Conservation (phyloP, 2,888 invertebrate genomes). For the Tricholauxania praeusta region DNA sequence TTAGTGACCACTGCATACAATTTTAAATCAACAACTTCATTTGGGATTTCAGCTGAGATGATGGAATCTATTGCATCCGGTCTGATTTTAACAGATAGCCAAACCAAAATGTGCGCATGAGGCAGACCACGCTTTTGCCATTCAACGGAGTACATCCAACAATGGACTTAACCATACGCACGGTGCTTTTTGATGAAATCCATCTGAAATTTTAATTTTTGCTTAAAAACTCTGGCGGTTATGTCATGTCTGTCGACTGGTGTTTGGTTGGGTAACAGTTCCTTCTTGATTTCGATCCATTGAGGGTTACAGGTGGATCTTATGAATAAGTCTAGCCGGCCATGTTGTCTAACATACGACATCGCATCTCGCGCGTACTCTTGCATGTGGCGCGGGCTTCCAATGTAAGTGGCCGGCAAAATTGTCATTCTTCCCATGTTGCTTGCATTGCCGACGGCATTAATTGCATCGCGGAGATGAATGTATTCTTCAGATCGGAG, state of each 20-base stretch:
- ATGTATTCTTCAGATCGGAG: too few species aligned
- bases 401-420: conserved; percentile 33
- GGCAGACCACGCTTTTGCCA: conserved; percentile 33
- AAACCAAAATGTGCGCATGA: conserved; percentile 31
- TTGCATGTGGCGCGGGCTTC: conserved; percentile 38
- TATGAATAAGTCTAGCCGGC: conserved; percentile 20
- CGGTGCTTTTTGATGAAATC: conserved; percentile 32
- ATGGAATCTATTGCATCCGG: conserved; percentile 30
- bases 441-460: too few species aligned
- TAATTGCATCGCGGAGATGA: too few species aligned
- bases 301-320: conserved; percentile 31
- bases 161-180: conserved; percentile 45
- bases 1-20: too few species aligned
- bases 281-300: conserved; percentile 22
- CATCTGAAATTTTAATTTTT: conserved; percentile 32
- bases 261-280: conserved; percentile 22
- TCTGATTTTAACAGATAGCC: conserved; percentile 26
- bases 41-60: conserved; percentile 36
- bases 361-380: conserved; percentile 37
- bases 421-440: too few species aligned
- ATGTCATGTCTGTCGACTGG: conserved; percentile 22
- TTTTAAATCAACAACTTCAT: conserved; percentile 47
- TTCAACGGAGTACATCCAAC: too few species aligned
- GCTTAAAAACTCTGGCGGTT: conserved; percentile 33
- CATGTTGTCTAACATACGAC: conserved; percentile 32